phyloP scores from a whole-genome alignment of 2,113 vertebrate genomes.

The Tringa solitaria region DNA sequence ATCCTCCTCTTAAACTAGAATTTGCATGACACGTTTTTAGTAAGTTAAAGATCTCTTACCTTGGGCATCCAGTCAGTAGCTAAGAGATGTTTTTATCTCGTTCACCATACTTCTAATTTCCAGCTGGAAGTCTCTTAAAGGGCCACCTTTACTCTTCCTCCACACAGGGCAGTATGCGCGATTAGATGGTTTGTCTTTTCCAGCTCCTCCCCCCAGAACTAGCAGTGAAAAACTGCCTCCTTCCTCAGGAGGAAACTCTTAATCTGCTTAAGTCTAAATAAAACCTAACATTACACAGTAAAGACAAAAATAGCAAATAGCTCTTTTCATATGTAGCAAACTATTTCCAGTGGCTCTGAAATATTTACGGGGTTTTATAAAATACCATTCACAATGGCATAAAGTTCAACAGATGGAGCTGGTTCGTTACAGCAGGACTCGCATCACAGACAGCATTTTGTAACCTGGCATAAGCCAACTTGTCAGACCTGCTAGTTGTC shows the following conservation, averaged over 20 bases:
- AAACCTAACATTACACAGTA: neutral
- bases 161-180: neutral
- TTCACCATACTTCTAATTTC: neutral
- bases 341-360: neutral
- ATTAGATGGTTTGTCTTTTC: neutral
- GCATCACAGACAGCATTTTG: neutral
- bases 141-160: neutral
- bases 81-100: neutral
- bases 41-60: slow-evolving; percentile 7
- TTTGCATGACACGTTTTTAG: accelerated
- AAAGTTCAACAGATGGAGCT: neutral
- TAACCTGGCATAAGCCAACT: neutral
- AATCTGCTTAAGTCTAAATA: neutral
- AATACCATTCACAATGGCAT: neutral
- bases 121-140: neutral
- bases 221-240: neutral
- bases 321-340: neutral
- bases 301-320: neutral
- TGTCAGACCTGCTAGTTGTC: slow-evolving; percentile 8
- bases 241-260: slow-evolving; percentile 6
- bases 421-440: neutral
- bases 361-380: neutral
- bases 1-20: slow-evolving; percentile 66
- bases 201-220: slow-evolving; percentile 29
- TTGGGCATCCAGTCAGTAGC: neutral